These are phyloP conservation scores for Lacerta bilineata DNA, from an alignment of 2,797 vertebrate genomes.

Conservation along the genomic window DNA sequence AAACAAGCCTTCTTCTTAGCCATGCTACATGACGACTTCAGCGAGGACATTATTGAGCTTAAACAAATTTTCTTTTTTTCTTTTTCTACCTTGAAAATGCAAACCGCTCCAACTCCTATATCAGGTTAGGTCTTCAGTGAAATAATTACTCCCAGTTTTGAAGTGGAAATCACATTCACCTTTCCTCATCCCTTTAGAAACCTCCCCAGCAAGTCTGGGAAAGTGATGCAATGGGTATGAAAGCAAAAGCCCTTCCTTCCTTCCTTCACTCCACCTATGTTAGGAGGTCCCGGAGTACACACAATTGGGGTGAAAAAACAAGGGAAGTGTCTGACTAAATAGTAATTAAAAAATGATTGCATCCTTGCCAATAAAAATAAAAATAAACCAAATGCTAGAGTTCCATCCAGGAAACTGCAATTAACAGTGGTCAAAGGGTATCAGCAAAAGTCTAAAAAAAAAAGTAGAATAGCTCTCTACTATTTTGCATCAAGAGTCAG, in stretches of 20 bases:
- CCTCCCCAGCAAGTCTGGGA: background rate
- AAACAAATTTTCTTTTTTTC: background rate
- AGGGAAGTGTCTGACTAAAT: background rate
- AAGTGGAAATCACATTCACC: background rate
- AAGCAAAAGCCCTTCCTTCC: background rate
- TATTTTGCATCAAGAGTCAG: background rate
- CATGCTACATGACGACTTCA: background rate
- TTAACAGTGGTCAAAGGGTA: background rate
- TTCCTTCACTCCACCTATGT: background rate
- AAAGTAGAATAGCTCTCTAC: background rate
- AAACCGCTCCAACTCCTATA: background rate
- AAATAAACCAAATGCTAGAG: background rate
- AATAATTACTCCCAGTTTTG: constrained; percentile 1
- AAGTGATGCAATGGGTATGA: background rate
- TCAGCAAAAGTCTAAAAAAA: background rate
- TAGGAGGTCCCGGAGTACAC: background rate
- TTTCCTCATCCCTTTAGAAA: background rate
- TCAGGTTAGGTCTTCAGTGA: background rate
- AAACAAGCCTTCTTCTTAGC: background rate
- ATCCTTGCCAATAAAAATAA: background rate
- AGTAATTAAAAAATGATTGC: background rate
- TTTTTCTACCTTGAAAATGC: background rate
- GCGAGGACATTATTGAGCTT: background rate
- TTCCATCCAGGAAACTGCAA: background rate
- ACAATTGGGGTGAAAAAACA: background rate